Base-by-base conservation (phyloP, 2,888 invertebrate species). In the Hofmannophila pseudospretella region DNA sequence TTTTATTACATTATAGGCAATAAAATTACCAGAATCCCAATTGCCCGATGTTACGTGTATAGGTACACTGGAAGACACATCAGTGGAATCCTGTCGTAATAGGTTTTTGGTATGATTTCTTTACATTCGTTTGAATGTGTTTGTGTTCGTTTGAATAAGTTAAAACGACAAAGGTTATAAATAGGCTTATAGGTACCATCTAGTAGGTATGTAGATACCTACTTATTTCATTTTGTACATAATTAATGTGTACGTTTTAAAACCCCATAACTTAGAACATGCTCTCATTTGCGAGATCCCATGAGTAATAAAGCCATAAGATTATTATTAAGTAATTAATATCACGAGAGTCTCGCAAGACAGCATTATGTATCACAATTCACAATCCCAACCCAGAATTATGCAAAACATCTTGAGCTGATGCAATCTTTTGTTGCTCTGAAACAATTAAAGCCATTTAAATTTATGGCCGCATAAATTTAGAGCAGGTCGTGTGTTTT, bases 401-500 rank as follows among this genome's bases (percentile, higher is more conserved):
- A 67, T 66, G 59, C 61, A 59, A 60, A 66, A 58, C 49, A 41
- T 44, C 45, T 53, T 49, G 45, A 53, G 51, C 54, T 56, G 61
- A 64, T 64, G 55, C 54, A 51, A 61, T 60, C 58, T 62, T 64
- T 64, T 64, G 58, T 61, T 62, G 49, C 53, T 45, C 55, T 44
- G 45, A 54, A 58, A 62, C 66, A 63, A 67, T 70, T 67, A 66
- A 62, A 58, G 51, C 52, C 45, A 50, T 58, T 58, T 50, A 44
- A 54, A 66, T 66, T 63, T 66, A 65, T 63, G 49, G 45, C 43
- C 37, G 46, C 60, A 49, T 23, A n/a, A 23, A 23, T 23, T 23
- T 23, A 4, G 36, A 40, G 31, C 31, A 31, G 38, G 30, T 29
- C 14, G 34, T 32, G 36, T 34, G 35, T 14, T 26, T 8, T 12